Evolutionary conservation across 2,888 invertebrate genomes (phyloP), one percentile per base, ranked within the genome.

Genomic region (Coelopa pilipes): DNA sequence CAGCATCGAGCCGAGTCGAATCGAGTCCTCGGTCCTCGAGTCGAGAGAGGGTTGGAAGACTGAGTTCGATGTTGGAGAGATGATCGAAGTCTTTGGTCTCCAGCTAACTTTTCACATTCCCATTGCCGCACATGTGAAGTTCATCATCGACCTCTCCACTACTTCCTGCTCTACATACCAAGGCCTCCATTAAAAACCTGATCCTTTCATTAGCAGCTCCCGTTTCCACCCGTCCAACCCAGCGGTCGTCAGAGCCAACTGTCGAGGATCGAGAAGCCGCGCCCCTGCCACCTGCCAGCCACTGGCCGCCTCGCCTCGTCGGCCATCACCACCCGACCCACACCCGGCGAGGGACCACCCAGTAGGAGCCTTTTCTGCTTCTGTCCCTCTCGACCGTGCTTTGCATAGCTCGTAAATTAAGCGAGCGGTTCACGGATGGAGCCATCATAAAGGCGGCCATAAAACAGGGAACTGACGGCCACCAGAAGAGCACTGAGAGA

Each of bases 381-480:
- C 21, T 19, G 19, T 55, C 19, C n/a, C n/a, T n/a, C n/a, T n/a
- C n/a, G 2, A 34, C 34, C 34, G 34, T 34, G 34, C 34, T 34
- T 34, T 34, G 34, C 34, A 21, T 59, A 21, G 21, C 21, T 19
- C 57, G 24, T 59, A 59, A 59, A 59, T 59, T 66, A 66, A 63
- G 63, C 34, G 63, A 24, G 45, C 15, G 45, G n/a, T 46, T 63
- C n/a, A 45, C 17, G 17, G 63, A 63, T 63, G n/a, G 34, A 63
- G 63, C 46, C 21, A 63, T 21, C 9, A 24, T 59, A 21, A 59
- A 17, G 17, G 13, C 57, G 57, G 21, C 0, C 24, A 59, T 59
- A 21, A 59, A 59, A 19, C 24, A 24, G 21, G 4, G 34, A 34
- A 34, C 13, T 55, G 17, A 55, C 17, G 1, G 17, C 17, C 55